phyloP scores from a whole-genome alignment of 2,888 invertebrate species.

The Linyphia triangularis region DNA sequence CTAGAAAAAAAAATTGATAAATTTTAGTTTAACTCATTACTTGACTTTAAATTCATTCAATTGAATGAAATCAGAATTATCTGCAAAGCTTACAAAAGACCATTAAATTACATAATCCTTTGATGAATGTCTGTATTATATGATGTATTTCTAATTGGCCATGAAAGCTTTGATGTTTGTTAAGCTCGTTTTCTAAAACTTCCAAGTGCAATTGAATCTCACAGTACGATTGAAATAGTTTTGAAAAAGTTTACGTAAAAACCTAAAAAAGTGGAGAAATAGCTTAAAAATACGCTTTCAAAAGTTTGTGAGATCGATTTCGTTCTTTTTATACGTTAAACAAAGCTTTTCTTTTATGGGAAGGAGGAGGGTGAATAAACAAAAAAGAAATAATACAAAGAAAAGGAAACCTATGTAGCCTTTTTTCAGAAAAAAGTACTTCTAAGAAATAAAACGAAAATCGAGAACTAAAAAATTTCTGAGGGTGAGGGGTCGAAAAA shows the following conservation, averaged over 20 bases:
- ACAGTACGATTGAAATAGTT: too few relatives aligned
- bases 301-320: conserved; percentile 10
- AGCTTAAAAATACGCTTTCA: not conserved
- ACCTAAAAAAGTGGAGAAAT: not conserved
- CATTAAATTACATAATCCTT: too few relatives aligned
- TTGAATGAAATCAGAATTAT: too few relatives aligned
- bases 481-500: not conserved
- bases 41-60: too few relatives aligned
- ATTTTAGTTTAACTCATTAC: too few relatives aligned
- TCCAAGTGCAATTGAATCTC: too few relatives aligned
- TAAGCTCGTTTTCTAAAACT: too few relatives aligned
- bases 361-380: not conserved
- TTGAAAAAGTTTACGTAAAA: not conserved
- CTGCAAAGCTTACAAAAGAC: too few relatives aligned
- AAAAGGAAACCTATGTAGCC: conserved; percentile 14
- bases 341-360: conserved; percentile 10
- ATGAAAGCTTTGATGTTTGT: too few relatives aligned
- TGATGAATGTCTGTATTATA: too few relatives aligned
- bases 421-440: not conserved
- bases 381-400: not conserved
- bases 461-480: conserved; percentile 3
- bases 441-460: conserved; percentile 25
- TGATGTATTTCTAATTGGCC: too few relatives aligned
- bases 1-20: too few relatives aligned
- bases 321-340: conserved; percentile 3